A percentile compares a stretch with the other conserved stretches of the same genome.
Evolutionary conservation across 1,140 invertebrate species (phyloP).

Genomic region (Scaptomyza hsui): DNA sequence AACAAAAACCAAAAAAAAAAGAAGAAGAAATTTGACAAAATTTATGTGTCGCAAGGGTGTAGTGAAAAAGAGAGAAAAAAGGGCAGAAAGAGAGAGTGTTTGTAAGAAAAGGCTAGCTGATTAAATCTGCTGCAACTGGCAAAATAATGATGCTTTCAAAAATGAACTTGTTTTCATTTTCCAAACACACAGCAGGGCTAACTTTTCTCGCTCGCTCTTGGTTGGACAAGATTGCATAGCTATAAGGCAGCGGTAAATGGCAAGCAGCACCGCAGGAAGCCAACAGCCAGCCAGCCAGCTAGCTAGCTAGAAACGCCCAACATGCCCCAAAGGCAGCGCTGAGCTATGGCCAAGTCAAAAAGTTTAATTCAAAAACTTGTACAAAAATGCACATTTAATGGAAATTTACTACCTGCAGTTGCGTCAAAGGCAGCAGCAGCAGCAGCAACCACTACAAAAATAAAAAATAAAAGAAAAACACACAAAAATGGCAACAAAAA

Average conservation of each 20-base stretch:
- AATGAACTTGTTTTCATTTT: constrained; percentile 70
- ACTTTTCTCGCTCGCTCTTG: constrained; percentile 54
- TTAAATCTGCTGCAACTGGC: constrained; percentile 35
- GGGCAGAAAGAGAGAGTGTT: background rate
- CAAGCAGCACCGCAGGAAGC: constrained; percentile 42
- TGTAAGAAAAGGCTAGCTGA: constrained; percentile 1
- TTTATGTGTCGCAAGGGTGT: constrained; percentile 32
- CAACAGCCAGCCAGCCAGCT: background rate
- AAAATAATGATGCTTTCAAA: constrained; percentile 65
- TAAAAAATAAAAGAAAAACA: background rate
- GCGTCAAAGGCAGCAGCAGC: constrained; percentile 65
- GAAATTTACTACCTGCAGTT: constrained; percentile 83
- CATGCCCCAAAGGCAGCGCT: constrained; percentile 49
- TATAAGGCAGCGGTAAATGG: constrained; percentile 35
- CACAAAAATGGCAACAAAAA: constrained; percentile 18
- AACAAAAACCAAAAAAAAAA: too few relatives aligned
- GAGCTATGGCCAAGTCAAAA: constrained; percentile 72
- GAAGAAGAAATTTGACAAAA: constrained; percentile 28
- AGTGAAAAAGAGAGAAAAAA: background rate
- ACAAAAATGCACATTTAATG: constrained; percentile 84
- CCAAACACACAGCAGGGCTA: constrained; percentile 30
- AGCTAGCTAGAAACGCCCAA: constrained; percentile 9
- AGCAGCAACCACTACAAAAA: constrained; percentile 43
- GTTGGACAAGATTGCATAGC: constrained; percentile 77
- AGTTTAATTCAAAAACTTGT: constrained; percentile 84